Percentiles rank a stretch among this genome's conserved stretches.
These are phyloP conservation scores for Gephyroberyx darwinii DNA, from an alignment of 2,797 vertebrate genomes.

Conservation along the genomic window DNA sequence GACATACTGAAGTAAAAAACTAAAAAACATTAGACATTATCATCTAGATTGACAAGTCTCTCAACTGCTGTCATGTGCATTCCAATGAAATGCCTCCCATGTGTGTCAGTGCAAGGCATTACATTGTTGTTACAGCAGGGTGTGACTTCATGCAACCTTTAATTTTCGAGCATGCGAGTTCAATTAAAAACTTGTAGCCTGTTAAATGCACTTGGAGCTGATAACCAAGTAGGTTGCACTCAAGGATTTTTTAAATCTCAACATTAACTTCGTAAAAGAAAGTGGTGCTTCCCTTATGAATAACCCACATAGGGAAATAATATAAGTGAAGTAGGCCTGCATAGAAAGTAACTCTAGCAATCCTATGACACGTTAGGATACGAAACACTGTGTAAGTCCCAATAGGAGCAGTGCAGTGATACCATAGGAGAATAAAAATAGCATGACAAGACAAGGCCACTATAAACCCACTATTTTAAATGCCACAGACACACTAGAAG, in stretches of 20 bases:
- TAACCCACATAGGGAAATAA: neutral
- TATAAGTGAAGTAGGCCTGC: neutral
- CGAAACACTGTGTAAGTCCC: too few relatives aligned
- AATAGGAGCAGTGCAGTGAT: too few relatives aligned
- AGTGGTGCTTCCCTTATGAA: neutral
- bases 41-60: conserved; percentile 36
- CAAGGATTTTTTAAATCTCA: neutral
- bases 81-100: conserved; percentile 49
- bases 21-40: conserved; percentile 10
- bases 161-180: conserved; percentile 1
- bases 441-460: too few relatives aligned
- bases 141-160: conserved; percentile 23
- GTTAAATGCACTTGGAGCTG: neutral
- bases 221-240: neutral
- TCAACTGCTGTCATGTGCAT: conserved; percentile 54
- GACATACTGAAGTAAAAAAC: neutral
- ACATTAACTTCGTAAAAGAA: neutral
- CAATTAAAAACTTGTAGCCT: neutral
- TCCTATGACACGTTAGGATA: conserved; percentile 1
- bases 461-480: too few relatives aligned
- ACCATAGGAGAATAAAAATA: too few relatives aligned
- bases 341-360: neutral
- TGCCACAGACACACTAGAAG: too few relatives aligned
- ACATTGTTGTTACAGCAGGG: conserved; percentile 50
- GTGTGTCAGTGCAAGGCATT: conserved; percentile 57